These are phyloP conservation scores for Porphyrio hochstetteri DNA, from an alignment of 2,113 vertebrate species.

Conservation along the genomic window DNA sequence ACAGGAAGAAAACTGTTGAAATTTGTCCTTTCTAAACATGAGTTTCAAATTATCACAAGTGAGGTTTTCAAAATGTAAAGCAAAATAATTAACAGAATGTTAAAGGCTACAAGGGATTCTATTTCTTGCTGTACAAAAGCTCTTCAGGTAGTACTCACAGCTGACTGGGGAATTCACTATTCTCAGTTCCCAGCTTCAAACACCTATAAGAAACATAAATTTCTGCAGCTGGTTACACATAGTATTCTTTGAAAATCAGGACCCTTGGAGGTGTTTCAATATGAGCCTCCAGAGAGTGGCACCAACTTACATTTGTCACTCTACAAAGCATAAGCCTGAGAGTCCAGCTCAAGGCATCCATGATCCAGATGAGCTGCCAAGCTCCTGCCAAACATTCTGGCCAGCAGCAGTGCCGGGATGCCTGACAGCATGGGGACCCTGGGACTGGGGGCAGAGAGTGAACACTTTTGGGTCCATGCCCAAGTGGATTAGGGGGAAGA, in stretches of 20 bases:
- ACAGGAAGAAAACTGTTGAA: not conserved
- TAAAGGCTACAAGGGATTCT: not conserved
- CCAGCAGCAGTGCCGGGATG: not conserved
- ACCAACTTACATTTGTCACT: not conserved
- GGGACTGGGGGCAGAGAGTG: not conserved
- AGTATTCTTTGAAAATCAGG: not conserved
- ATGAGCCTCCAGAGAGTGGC: not conserved
- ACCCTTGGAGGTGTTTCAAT: slow-evolving; percentile 19
- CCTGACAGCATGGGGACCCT: rapidly evolving
- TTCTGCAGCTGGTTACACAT: not conserved
- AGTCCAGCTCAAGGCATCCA: not conserved
- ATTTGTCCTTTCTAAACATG: not conserved
- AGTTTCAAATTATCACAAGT: slow-evolving; percentile 17
- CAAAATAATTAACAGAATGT: not conserved
- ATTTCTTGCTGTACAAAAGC: not conserved
- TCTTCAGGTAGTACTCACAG: not conserved
- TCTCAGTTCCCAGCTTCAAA: not conserved
- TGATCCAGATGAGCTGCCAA: not conserved
- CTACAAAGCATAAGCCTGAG: not conserved
- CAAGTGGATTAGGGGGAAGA: slow-evolving; percentile 26
- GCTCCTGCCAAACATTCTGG: not conserved
- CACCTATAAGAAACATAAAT: not conserved
- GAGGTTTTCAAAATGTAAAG: not conserved
- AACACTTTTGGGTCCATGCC: not conserved
- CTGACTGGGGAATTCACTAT: not conserved